Percentiles rank a stretch among this genome's conserved stretches.
Conservation (phyloP, 2,797 vertebrate species). For the Glyptemys insculpta region DNA sequence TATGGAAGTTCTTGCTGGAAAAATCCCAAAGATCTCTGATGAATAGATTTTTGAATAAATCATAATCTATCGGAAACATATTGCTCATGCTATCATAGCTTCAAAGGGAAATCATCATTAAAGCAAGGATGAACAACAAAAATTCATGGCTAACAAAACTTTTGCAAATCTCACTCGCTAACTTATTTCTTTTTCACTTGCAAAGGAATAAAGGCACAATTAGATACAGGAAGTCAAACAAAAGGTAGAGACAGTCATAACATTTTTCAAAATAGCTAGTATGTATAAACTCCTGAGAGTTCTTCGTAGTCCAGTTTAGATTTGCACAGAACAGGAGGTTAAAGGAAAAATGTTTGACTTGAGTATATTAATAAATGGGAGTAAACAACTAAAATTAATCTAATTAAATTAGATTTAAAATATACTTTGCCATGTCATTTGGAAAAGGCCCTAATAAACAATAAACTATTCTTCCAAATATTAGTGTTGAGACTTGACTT, state of each 20-base stretch:
- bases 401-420: neutral
- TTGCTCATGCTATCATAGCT: neutral
- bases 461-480: neutral
- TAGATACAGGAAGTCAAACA: neutral
- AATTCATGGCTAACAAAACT: neutral
- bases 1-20: neutral
- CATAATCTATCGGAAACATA: neutral
- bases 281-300: neutral
- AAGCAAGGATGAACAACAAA: neutral
- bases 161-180: neutral
- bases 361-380: neutral
- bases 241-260: neutral
- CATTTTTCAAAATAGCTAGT: neutral
- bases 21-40: neutral
- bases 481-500: neutral
- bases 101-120: neutral
- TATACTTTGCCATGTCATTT: neutral
- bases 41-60: neutral
- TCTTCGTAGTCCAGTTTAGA: neutral
- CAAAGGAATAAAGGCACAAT: neutral
- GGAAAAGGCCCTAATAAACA: neutral
- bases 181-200: neutral
- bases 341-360: neutral
- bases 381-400: neutral
- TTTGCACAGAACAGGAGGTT: neutral